Conservation (phyloP, 2,888 invertebrate genomes). For the Acrobasis repandana region DNA sequence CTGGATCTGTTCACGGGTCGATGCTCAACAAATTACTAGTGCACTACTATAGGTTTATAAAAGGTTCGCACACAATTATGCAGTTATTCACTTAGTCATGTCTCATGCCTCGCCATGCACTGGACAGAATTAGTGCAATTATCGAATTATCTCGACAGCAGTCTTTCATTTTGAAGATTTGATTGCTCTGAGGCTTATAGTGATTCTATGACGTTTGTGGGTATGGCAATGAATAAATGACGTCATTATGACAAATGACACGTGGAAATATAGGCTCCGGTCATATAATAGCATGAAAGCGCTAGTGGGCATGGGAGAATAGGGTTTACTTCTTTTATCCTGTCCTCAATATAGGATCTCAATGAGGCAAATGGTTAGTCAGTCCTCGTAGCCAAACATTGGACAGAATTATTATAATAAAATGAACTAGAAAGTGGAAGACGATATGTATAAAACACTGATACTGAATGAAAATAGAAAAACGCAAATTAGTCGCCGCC, state of each 20-base stretch:
- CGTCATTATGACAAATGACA: not conserved
- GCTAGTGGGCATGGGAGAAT: not conserved
- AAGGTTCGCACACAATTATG: constrained; percentile 34
- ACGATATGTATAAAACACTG: no score
- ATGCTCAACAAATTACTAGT: constrained; percentile 34
- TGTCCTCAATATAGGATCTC: no score
- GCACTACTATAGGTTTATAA: constrained; percentile 18
- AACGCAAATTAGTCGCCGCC: no score
- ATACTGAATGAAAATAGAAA: no score
- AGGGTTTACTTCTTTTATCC: no score
- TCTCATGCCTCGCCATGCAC: constrained; percentile 33
- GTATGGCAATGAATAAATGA: not conserved
- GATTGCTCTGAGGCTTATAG: constrained; percentile 22
- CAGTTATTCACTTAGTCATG: constrained; percentile 38
- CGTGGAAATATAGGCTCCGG: not conserved
- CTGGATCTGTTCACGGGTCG: constrained; percentile 40
- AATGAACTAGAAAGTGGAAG: no score
- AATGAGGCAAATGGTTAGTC: no score
- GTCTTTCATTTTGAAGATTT: constrained; percentile 29
- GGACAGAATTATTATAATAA: no score
- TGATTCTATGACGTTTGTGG: constrained; percentile 6
- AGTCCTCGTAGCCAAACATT: no score
- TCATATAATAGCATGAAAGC: not conserved
- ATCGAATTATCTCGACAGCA: constrained; percentile 34
- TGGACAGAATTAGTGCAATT: constrained; percentile 30